phyloP scores from a whole-genome alignment of 92 coral and sea anemone species.

The Pocillopora meandrina region DNA sequence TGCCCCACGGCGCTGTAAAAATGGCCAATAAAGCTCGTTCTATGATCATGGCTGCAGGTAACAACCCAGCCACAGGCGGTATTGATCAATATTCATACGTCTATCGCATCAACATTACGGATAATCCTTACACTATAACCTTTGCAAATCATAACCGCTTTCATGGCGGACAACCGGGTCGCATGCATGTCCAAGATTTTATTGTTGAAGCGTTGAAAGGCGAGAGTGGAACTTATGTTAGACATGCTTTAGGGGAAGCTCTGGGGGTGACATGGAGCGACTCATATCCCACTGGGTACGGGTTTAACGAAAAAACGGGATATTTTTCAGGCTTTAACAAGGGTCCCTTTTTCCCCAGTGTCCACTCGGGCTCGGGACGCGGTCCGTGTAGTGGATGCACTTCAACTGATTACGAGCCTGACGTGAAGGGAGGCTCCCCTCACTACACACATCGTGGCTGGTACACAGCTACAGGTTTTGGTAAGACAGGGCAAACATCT shows the following conservation, averaged over 20 bases:
- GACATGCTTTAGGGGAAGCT: conserved; percentile 80
- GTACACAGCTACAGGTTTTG: conserved; percentile 63
- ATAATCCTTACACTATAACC: conserved; percentile 77
- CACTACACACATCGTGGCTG: conserved; percentile 80
- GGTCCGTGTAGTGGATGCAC: conserved; percentile 51
- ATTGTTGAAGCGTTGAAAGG: conserved; percentile 89
- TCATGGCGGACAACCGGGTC: conserved; percentile 76
- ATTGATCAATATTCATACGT: conserved; percentile 75
- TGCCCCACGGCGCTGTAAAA: conserved; percentile 81
- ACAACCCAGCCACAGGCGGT: conserved; percentile 84
- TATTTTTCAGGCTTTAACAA: conserved; percentile 36
- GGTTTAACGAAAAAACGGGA: conserved; percentile 66
- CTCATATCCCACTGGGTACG: conserved; percentile 90
- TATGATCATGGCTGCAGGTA: conserved; percentile 98
- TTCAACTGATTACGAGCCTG: conserved; percentile 68
- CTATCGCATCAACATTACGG: conserved; percentile 66
- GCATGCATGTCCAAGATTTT: conserved; percentile 88
- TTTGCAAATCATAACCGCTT: conserved; percentile 88
- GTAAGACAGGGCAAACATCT: conserved; percentile 85
- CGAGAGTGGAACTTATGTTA: conserved; percentile 72
- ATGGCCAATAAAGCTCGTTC: conserved; percentile 78
- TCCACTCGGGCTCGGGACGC: conserved; percentile 85
- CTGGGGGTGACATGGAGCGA: conserved; percentile 81
- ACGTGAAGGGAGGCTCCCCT: conserved; percentile 68
- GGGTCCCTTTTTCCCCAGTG: conserved; percentile 96